These are phyloP conservation scores for Pherbina coryleti DNA, from an alignment of 2,888 invertebrate species.

Conservation along the genomic window DNA sequence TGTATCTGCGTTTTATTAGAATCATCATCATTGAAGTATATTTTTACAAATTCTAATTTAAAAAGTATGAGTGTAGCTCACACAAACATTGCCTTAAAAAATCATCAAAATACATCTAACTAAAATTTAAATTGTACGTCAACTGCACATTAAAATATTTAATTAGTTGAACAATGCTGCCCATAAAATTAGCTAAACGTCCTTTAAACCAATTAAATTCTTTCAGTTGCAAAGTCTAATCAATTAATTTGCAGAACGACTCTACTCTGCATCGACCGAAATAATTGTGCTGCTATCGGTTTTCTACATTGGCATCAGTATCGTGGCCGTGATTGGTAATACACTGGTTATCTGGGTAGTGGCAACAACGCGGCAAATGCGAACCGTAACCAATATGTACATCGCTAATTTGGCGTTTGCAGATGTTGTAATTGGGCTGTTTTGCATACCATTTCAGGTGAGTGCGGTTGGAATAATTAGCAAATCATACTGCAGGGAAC, in stretches of 20 bases:
- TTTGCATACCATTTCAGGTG: slow-evolving; percentile 85
- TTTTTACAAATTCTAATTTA: too few relatives aligned
- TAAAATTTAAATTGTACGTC: too few relatives aligned
- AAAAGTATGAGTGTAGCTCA: too few relatives aligned
- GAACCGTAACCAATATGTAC: slow-evolving; percentile 87
- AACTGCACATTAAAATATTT: too few relatives aligned
- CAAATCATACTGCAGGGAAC: background rate
- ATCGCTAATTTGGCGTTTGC: slow-evolving; percentile 88
- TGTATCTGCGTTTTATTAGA: too few relatives aligned
- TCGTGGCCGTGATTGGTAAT: slow-evolving; percentile 86
- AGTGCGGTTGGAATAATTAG: slow-evolving; percentile 46
- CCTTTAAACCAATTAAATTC: too few relatives aligned
- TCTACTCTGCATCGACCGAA: slow-evolving; percentile 82
- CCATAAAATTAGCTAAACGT: too few relatives aligned
- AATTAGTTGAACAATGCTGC: too few relatives aligned
- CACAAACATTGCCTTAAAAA: too few relatives aligned
- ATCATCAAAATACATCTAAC: too few relatives aligned
- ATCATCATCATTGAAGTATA: too few relatives aligned
- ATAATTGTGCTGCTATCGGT: slow-evolving; percentile 81
- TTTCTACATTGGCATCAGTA: slow-evolving; percentile 85
- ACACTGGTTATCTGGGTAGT: slow-evolving; percentile 89
- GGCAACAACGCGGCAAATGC: slow-evolving; percentile 82
- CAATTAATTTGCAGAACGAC: slow-evolving; percentile 68
- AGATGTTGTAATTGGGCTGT: slow-evolving; percentile 87
- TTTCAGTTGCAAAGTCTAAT: background rate